Conservation (phyloP, 2,797 vertebrate genomes). For the Poeciliopsis presidionis region DNA sequence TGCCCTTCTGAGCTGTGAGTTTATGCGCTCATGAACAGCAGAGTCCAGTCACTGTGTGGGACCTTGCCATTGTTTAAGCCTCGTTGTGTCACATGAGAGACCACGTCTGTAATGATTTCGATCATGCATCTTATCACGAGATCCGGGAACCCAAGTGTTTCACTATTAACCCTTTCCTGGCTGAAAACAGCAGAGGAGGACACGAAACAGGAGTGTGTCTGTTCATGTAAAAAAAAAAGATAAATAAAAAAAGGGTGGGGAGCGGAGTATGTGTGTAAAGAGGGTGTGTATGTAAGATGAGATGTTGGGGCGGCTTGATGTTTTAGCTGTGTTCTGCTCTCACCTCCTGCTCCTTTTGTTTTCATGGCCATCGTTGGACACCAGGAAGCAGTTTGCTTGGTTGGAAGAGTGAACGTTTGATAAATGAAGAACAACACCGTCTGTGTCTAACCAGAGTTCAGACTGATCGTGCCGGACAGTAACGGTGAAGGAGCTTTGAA, state of each 20-base stretch:
- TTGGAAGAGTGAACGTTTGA: slow-evolving; percentile 29
- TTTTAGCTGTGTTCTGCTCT: slow-evolving; percentile 32
- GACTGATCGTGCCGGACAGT: background rate
- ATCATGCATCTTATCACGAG: slow-evolving; percentile 72
- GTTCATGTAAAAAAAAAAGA: slow-evolving; percentile 19
- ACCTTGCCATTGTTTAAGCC: slow-evolving; percentile 31
- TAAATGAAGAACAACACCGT: slow-evolving; percentile 3
- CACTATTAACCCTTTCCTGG: slow-evolving; percentile 51
- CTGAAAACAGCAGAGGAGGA: slow-evolving; percentile 16
- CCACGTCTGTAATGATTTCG: slow-evolving; percentile 49
- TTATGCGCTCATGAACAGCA: background rate
- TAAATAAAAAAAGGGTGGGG: background rate
- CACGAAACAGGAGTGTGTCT: slow-evolving; percentile 36
- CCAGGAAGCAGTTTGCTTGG: slow-evolving; percentile 22
- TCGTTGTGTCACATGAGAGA: slow-evolving; percentile 73
- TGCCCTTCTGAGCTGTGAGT: slow-evolving; percentile 3
- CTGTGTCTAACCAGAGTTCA: background rate
- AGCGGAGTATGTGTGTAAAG: slow-evolving; percentile 11
- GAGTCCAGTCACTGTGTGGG: slow-evolving; percentile 2
- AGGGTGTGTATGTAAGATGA: slow-evolving; percentile 40
- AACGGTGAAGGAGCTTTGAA: background rate
- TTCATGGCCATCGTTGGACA: slow-evolving; percentile 19
- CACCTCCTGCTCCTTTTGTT: slow-evolving; percentile 30
- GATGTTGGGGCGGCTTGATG: slow-evolving; percentile 24
- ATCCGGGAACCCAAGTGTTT: slow-evolving; percentile 36